These are phyloP conservation scores for Phalacrocorax carbo DNA, from an alignment of 2,113 vertebrate genomes.

Conservation along the genomic window DNA sequence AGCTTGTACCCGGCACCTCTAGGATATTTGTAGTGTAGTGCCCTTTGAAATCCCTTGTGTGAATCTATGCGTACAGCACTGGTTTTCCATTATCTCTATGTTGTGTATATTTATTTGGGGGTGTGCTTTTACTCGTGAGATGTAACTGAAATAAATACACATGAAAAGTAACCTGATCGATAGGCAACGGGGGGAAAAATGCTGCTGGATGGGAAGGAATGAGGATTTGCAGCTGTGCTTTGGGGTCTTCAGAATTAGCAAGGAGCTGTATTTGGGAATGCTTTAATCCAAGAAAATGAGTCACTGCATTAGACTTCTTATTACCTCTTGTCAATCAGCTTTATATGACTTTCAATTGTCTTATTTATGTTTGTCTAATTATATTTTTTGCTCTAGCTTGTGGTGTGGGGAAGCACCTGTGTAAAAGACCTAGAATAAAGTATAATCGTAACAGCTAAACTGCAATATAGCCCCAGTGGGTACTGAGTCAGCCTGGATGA, in stretches of 20 bases:
- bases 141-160: neutral
- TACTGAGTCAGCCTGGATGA: neutral
- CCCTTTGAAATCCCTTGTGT: neutral
- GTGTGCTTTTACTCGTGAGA: neutral
- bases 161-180: neutral
- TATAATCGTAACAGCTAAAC: neutral
- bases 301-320: neutral
- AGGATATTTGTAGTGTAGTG: neutral
- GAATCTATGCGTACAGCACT: neutral
- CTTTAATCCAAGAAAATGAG: neutral
- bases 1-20: neutral
- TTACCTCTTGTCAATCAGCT: neutral
- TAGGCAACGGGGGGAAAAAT: rapidly evolving
- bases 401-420: neutral
- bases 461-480: neutral
- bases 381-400: neutral
- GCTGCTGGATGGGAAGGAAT: neutral
- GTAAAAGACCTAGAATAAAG: neutral
- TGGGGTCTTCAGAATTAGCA: neutral
- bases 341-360: neutral
- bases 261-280: neutral
- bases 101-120: neutral
- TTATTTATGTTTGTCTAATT: neutral
- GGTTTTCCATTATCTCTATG: neutral
- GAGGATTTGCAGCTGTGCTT: neutral